Evolutionary conservation across 2,113 vertebrate species (phyloP).

Genomic region (Equus przewalskii): DNA sequence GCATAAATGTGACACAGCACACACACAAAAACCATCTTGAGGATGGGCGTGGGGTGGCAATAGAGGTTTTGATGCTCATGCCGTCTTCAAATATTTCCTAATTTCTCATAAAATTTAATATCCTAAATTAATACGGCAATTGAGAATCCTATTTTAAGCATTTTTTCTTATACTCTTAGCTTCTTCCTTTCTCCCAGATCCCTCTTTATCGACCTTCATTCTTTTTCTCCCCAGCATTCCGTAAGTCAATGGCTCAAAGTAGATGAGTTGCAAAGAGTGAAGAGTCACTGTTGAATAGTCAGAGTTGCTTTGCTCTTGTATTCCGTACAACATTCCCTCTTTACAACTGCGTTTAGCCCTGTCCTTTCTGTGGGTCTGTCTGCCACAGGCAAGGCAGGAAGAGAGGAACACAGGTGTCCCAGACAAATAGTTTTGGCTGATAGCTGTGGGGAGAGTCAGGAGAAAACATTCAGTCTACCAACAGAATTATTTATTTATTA

Average conservation of each 20-base stretch:
- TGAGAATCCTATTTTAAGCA: not conserved
- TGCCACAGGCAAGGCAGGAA: not conserved
- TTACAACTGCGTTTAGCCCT: too few relatives aligned
- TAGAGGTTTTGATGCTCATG: not conserved
- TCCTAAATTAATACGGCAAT: not conserved
- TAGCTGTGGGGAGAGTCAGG: not conserved
- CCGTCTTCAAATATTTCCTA: not conserved
- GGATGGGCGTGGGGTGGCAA: accelerated
- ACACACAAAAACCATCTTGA: not conserved
- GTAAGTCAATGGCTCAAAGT: not conserved
- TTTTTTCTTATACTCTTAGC: not conserved
- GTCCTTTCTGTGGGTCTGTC: accelerated
- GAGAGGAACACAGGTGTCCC: accelerated
- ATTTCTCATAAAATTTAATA: not conserved
- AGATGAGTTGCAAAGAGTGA: not conserved
- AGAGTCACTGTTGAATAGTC: accelerated
- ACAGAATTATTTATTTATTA: not conserved
- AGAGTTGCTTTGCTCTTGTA: not conserved
- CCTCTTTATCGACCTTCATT: too few relatives aligned
- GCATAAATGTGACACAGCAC: not conserved
- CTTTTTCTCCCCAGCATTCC: not conserved
- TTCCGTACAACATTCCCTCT: accelerated
- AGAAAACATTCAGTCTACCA: not conserved
- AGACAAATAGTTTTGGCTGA: not conserved
- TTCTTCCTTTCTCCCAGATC: not conserved